Evolutionary conservation across 2,888 invertebrate genomes (phyloP).

Genomic region (Esperia sulphurella): DNA sequence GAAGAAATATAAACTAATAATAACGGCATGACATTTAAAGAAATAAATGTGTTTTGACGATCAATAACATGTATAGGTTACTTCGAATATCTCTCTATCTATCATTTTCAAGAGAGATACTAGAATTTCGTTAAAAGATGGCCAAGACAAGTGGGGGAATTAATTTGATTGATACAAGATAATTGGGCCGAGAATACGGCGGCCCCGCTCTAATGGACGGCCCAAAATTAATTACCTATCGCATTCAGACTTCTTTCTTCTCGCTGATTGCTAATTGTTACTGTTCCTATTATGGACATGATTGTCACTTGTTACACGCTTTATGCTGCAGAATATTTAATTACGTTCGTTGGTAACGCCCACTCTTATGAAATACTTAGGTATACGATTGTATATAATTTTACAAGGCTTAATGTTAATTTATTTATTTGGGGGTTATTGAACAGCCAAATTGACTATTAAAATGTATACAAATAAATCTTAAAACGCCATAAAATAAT

Average conservation of each 20-base stretch:
- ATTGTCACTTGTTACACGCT: conserved; percentile 20
- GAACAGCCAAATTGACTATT: too few relatives aligned
- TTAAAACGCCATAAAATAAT: too few relatives aligned
- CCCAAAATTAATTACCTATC: conserved; percentile 40
- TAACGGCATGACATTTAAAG: too few relatives aligned
- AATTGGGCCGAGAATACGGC: conserved; percentile 35
- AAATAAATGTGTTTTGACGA: too few relatives aligned
- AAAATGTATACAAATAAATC: too few relatives aligned
- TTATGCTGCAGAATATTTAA: not conserved
- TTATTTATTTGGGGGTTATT: too few relatives aligned
- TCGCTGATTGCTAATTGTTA: conserved; percentile 20
- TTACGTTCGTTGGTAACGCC: too few relatives aligned
- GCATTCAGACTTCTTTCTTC: conserved; percentile 34
- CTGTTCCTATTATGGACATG: conserved; percentile 5
- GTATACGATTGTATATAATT: too few relatives aligned
- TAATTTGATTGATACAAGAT: conserved; percentile 43
- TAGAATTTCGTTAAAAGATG: conserved; percentile 12
- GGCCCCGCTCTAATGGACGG: conserved; percentile 33
- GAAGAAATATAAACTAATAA: too few relatives aligned
- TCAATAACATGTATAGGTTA: too few relatives aligned
- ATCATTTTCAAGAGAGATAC: conserved; percentile 2
- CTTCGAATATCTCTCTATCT: not conserved
- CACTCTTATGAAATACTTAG: too few relatives aligned
- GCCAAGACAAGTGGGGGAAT: conserved; percentile 16
- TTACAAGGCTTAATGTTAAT: too few relatives aligned